These are phyloP conservation scores for Pemphigus obesinymphae DNA, from an alignment of 1,140 invertebrate genomes.

Conservation along the genomic window DNA sequence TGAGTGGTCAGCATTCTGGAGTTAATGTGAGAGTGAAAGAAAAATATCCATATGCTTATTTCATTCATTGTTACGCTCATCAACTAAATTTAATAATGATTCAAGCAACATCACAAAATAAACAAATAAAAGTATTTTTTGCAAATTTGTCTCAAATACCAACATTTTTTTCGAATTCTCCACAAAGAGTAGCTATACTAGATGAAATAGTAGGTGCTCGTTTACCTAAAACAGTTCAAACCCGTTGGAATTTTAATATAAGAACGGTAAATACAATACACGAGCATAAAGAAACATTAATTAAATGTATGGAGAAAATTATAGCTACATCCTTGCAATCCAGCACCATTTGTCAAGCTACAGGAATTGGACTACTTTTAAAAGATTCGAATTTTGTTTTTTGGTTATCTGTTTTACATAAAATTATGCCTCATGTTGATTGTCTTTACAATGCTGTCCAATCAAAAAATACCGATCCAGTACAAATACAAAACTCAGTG, in stretches of 20 bases:
- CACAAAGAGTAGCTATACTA: conserved; percentile 13
- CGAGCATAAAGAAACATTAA: conserved; percentile 18
- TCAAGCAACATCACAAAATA: no score
- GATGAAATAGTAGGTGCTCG: conserved; percentile 2
- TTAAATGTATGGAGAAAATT: conserved; percentile 16
- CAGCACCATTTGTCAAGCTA: background rate
- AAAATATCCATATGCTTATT: no score
- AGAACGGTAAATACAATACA: conserved; percentile 21
- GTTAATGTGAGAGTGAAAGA: no score
- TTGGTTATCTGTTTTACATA: conserved; percentile 9
- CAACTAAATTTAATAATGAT: no score
- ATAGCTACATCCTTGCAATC: background rate
- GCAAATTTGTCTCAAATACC: no score
- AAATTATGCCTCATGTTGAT: no score
- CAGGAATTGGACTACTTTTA: background rate
- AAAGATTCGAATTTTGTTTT: background rate
- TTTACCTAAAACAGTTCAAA: conserved; percentile 4
- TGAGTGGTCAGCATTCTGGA: no score
- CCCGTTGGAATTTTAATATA: conserved; percentile 39
- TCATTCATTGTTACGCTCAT: no score
- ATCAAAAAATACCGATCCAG: background rate
- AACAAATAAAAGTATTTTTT: no score
- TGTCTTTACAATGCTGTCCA: background rate
- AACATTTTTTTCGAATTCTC: no score
- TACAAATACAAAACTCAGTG: background rate